Evolutionary conservation across 1,140 invertebrate genomes (phyloP), one percentile per base, ranked within the genome.

Genomic region (Ceratina japonica): DNA sequence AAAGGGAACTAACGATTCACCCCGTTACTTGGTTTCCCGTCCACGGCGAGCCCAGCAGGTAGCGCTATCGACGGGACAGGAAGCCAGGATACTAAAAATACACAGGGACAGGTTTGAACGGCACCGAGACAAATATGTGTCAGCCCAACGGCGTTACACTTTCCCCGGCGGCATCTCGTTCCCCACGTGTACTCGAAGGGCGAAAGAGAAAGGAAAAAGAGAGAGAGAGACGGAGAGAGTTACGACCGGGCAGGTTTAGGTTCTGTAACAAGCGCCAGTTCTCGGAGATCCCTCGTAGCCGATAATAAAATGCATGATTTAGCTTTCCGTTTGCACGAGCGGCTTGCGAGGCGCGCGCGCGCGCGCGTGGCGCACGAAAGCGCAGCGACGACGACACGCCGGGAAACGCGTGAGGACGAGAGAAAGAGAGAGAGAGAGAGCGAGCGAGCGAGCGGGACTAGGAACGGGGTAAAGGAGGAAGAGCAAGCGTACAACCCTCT

Each of bases 271-370:
- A 75, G 59, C 63, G 51, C 13, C 76, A 20, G 52, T 71, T 81
- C 24, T 59, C 20, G 0, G 51, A 7, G 44, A 63, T 56, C 61
- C 71, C 49, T 51, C 44, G 56, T 5, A 87, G 75, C 87, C 87
- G 87, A 90, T 90, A 89, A 90, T 89, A 88, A 89, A 90, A 89
- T 89, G 86, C 83, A 88, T 89, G 88, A 91, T 91, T 91, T 91
- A 91, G 88, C 85, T 87, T 87, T 87, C 84, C 87, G 88, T 90
- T 88, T 86, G 87, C 64, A 61, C 49, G 51, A 70, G 20, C 49
- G 58, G 64, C 58, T 83, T 82, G 79, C 75, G 79, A 86, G 79
- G 75, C 78, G 73, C 87, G 87, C 86, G 82, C 22, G 27, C 64
- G 73, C 87, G 87, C 86, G 82, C 22, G 27, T 56, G 63, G 70